Base-by-base conservation (phyloP, 2,113 vertebrate species). In the Rhynchomys soricoides region DNA sequence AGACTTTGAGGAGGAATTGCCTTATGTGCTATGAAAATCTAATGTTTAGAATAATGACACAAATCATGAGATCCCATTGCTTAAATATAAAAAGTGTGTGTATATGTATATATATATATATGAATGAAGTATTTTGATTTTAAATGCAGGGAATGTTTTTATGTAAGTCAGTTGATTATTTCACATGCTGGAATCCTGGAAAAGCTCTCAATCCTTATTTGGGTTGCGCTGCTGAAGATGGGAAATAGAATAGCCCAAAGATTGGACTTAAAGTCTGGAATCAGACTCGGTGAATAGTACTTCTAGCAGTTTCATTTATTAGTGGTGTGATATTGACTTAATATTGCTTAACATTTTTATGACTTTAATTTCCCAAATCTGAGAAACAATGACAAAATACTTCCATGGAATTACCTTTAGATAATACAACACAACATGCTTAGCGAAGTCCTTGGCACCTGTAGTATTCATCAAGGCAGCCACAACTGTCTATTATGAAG, bases 371-470 rank as follows among this genome's bases (percentile, higher is more conserved):
- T 74, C 48, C 40, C n/a, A 79, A 64, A 8, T 90, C 21, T 86
- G 83, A 89, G 48, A 83, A 68, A 94, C 62, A 89, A 37, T 62
- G 66, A 34, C 85, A 45, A 85, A 79, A 73, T 50, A 0, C 2
- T 83, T 89, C 74, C 26, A 21, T 74, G 31, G 34, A 52, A 62
- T 88, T 90, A 6, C 79, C 90, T 16, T 85, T 55, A 93, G 74
- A 17, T 82, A 91, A 93, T 95, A 78, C 93, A 73, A 89, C 34
- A 45, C 64, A 83, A 95, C 21, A 43, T 62, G 62, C 55, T 66
- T 89, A 81, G 21, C 24, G 70, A 64, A 81, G 74, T 50, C 94
- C 13, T 91, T 93, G 43, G 24, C 43, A 74, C 21, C 87, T 75
- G 74, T 7, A 57, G 21, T 43, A 75, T 29, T 88, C 26, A 24